These are phyloP conservation scores for Conops quadrifasciatus DNA, from an alignment of 2,888 invertebrate genomes.

Conservation along the genomic window DNA sequence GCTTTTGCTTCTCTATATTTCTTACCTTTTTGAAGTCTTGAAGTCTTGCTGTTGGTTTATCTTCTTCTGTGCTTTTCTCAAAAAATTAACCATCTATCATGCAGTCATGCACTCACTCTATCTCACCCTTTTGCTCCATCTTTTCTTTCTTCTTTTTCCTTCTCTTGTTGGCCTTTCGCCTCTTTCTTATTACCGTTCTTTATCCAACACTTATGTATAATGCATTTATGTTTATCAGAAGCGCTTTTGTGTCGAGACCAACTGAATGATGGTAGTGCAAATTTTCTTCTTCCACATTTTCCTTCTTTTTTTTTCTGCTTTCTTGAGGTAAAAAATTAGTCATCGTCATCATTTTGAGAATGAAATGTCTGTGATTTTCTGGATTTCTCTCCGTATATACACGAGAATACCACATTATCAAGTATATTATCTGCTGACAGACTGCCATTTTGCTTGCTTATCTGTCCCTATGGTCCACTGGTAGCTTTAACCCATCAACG, in stretches of 20 bases:
- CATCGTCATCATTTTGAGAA: neutral
- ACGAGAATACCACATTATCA: no score
- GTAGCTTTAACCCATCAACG: no score
- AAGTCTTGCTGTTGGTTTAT: neutral
- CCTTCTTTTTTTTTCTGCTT: no score
- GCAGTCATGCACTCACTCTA: neutral
- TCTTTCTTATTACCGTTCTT: neutral
- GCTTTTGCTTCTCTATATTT: neutral
- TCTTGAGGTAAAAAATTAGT: neutral
- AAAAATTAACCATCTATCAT: constrained; percentile 4
- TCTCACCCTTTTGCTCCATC: neutral
- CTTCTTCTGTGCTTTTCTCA: constrained; percentile 27
- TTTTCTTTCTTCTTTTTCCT: no score
- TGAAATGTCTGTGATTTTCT: neutral
- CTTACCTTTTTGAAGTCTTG: neutral
- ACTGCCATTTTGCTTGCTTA: neutral
- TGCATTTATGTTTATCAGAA: neutral
- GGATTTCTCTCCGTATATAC: neutral
- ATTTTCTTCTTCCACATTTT: no score
- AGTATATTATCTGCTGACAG: neutral
- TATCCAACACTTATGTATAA: neutral
- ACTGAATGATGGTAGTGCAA: no score
- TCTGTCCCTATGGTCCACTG: neutral
- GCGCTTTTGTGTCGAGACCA: no score
- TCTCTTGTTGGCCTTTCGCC: no score